Base-by-base conservation (phyloP, 2,888 invertebrate genomes). In the Lithophane socia region DNA sequence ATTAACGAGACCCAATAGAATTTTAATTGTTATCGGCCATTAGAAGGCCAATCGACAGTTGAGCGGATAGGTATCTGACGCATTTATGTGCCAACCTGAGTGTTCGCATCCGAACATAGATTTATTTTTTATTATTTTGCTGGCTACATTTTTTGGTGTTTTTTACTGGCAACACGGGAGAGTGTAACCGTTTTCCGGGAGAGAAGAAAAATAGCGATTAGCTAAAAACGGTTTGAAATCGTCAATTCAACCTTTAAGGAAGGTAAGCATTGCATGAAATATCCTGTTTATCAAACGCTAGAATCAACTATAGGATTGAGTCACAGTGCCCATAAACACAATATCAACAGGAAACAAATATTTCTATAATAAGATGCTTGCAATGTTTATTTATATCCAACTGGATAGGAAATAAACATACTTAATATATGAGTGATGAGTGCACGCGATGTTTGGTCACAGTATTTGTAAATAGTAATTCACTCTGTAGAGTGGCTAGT, bases 281-380 rank as follows among this genome's bases (percentile, higher is more conserved):
- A 37, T 37, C 37, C 37, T 37, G 37, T 37, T 37, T 37, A 37
- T 37, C 37, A 37, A 37, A 37, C 37, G 29, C 29, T 29, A 29
- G 29, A 29, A 37, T 83, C 29, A 80, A 68, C 61, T 47, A 16
- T 54, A 21, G 42, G 13, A 49, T 58, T 47, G 60, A 69, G 60
- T 84, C 81, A 82, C 82, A 79, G 44, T 66, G 47, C 44, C 37
- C 44, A 21, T 61, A 65, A 47, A 65, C 47, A 49, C 1, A 67
- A 56, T 16, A 66, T 80, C 61, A 75, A 81, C 82, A 81, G 85
- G 82, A 85, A 82, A 67, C 47, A 49, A 81, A 69, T 66, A 13
- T 47, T 61, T 69, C 74, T 69, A 65, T 65, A 66, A 42, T 52
- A 16, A 66, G 75, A 64, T 64, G 67, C 52, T 66, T 70, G 81